Evolutionary conservation across 2,888 invertebrate genomes (phyloP).

Genomic region (Spisula solida): DNA sequence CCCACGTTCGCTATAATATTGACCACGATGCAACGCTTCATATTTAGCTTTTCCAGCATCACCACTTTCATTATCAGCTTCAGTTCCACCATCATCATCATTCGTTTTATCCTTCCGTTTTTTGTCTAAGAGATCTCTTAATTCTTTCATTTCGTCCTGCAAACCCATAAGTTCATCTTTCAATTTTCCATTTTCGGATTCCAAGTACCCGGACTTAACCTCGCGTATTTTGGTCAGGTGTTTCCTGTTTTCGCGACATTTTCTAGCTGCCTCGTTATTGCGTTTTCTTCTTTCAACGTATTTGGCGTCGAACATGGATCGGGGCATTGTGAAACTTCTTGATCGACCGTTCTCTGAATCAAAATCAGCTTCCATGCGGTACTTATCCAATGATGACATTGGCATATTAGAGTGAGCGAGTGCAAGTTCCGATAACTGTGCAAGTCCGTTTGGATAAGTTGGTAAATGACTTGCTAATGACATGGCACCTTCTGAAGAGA

Average conservation of each 20-base stretch:
- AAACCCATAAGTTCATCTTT: slow-evolving; percentile 93
- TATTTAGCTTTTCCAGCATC: neutral
- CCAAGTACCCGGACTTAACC: slow-evolving; percentile 86
- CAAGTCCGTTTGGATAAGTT: slow-evolving; percentile 80
- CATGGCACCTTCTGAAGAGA: slow-evolving; percentile 17
- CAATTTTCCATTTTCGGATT: slow-evolving; percentile 90
- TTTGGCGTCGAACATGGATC: slow-evolving; percentile 79
- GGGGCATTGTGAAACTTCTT: slow-evolving; percentile 64
- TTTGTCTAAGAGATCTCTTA: slow-evolving; percentile 90
- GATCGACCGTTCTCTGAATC: slow-evolving; percentile 51
- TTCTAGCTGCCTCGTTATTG: slow-evolving; percentile 88
- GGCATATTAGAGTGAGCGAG: slow-evolving; percentile 79
- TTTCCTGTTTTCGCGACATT: slow-evolving; percentile 88
- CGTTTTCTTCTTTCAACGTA: slow-evolving; percentile 88
- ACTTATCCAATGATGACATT: slow-evolving; percentile 57
- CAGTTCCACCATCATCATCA: neutral
- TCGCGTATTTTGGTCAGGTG: slow-evolving; percentile 87
- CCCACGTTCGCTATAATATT: neutral
- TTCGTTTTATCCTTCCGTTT: slow-evolving; percentile 70
- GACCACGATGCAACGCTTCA: neutral
- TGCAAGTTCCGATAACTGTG: slow-evolving; percentile 83
- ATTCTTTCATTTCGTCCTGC: slow-evolving; percentile 96
- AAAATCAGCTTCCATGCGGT: slow-evolving; percentile 32
- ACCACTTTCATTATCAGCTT: slow-evolving; percentile 4
- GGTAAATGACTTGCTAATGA: neutral